phyloP scores from a whole-genome alignment of 2,797 vertebrate species.

The Luscinia luscinia region DNA sequence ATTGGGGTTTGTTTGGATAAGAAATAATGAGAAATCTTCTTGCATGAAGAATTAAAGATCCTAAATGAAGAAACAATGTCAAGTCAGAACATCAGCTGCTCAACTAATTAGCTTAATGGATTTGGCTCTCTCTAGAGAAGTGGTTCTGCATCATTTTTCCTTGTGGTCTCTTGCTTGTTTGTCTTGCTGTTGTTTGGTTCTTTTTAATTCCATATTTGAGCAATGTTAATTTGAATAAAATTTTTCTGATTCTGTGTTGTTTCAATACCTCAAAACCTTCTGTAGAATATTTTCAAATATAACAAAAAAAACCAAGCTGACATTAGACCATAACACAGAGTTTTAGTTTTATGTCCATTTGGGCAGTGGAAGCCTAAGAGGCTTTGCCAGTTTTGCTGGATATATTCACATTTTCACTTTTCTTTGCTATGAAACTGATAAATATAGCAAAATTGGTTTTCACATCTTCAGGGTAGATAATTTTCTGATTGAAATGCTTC shows the following conservation, averaged over 20 bases:
- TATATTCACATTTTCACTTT: constrained; percentile 38
- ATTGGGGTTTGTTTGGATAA: background rate
- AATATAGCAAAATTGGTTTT: constrained; percentile 36
- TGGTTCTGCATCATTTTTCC: constrained; percentile 4
- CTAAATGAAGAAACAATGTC: constrained; percentile 8
- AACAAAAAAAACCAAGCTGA: background rate
- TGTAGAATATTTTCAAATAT: background rate
- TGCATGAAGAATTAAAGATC: background rate
- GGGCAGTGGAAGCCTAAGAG: background rate
- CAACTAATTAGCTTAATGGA: constrained; percentile 29
- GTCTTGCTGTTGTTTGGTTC: background rate
- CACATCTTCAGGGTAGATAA: constrained; percentile 1
- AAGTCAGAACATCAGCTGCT: constrained; percentile 15
- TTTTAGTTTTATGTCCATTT: background rate
- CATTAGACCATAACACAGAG: background rate
- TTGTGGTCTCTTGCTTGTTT: background rate
- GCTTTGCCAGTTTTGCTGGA: background rate
- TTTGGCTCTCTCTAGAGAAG: background rate
- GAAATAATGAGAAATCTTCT: constrained; percentile 3
- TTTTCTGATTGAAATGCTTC: constrained; percentile 35
- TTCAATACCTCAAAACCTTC: background rate
- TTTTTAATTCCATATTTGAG: background rate
- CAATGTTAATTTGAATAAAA: background rate
- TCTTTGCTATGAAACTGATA: constrained; percentile 4
- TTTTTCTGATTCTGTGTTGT: background rate